Evolutionary conservation across 2,888 invertebrate species (phyloP).

Genomic region (Brenthis daphne): DNA sequence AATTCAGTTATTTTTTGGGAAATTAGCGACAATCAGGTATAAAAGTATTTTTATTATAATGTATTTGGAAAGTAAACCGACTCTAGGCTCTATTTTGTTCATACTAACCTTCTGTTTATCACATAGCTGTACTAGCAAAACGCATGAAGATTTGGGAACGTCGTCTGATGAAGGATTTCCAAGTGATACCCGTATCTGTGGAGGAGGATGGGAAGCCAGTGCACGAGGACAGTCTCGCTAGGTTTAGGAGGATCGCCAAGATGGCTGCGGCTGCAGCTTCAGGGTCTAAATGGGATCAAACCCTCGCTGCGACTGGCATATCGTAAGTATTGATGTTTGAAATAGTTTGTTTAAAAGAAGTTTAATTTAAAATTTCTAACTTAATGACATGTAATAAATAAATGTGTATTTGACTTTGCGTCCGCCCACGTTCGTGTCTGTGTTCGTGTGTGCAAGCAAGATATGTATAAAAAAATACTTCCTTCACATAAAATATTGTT

Average conservation of each 20-base stretch:
- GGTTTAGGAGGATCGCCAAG: slow-evolving; percentile 88
- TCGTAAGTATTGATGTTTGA: slow-evolving; percentile 62
- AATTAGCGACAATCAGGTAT: not conserved
- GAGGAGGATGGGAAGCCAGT: slow-evolving; percentile 79
- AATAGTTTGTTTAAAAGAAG: too few relatives aligned
- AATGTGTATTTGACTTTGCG: too few relatives aligned
- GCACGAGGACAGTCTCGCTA: slow-evolving; percentile 83
- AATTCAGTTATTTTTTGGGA: too few relatives aligned
- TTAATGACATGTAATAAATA: too few relatives aligned
- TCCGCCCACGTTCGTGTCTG: too few relatives aligned
- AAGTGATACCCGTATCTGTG: slow-evolving; percentile 88
- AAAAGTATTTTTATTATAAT: not conserved
- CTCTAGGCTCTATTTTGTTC: too few relatives aligned
- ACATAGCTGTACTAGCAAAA: slow-evolving; percentile 86
- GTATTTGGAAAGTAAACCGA: too few relatives aligned
- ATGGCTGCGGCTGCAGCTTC: slow-evolving; percentile 87
- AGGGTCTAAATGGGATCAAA: slow-evolving; percentile 88
- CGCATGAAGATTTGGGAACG: slow-evolving; percentile 93
- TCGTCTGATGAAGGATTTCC: slow-evolving; percentile 94
- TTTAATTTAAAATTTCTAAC: too few relatives aligned
- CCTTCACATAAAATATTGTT: too few relatives aligned
- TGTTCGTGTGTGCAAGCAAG: too few relatives aligned
- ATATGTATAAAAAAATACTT: too few relatives aligned
- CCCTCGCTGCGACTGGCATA: slow-evolving; percentile 83
- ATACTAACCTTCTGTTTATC: not conserved